phyloP scores from a whole-genome alignment of 2,888 invertebrate species.

The Dermolepida albohirtum region DNA sequence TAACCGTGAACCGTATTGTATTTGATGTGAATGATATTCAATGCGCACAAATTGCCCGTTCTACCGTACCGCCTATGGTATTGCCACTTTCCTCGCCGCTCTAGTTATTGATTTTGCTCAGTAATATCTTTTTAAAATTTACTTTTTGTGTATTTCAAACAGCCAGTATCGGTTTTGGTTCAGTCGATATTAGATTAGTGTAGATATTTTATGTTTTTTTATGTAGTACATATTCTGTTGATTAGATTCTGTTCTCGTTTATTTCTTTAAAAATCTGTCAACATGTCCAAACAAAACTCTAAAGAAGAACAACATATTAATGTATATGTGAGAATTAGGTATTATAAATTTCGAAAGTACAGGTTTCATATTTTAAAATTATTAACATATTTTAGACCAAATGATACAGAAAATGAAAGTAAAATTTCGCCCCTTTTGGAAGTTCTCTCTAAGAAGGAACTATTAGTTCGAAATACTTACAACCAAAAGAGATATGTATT shows the following conservation, averaged over 20 bases:
- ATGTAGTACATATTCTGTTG: background rate
- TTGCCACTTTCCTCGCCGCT: too few relatives aligned
- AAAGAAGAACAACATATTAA: constrained; percentile 43
- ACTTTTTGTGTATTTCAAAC: background rate
- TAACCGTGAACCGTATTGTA: too few relatives aligned
- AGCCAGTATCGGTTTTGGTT: background rate
- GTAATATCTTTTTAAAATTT: background rate
- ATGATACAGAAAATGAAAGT: constrained; percentile 31
- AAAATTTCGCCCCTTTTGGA: constrained; percentile 25
- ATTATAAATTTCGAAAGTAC: background rate
- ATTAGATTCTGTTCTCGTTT: background rate
- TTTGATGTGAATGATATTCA: too few relatives aligned
- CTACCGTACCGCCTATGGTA: too few relatives aligned
- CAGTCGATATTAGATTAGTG: background rate
- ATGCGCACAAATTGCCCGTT: too few relatives aligned
- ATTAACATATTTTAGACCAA: constrained; percentile 23
- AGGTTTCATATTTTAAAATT: background rate
- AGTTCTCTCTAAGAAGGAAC: constrained; percentile 29
- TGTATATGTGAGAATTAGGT: constrained; percentile 40
- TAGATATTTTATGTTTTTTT: background rate
- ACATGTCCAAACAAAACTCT: constrained; percentile 17
- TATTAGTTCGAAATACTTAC: constrained; percentile 30
- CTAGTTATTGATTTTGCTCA: background rate
- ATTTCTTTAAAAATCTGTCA: background rate
- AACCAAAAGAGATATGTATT: constrained; percentile 80